Evolutionary conservation across 2,113 vertebrate species (phyloP), one percentile per base, ranked within the genome.

Genomic region (Cyprinus carpio): DNA sequence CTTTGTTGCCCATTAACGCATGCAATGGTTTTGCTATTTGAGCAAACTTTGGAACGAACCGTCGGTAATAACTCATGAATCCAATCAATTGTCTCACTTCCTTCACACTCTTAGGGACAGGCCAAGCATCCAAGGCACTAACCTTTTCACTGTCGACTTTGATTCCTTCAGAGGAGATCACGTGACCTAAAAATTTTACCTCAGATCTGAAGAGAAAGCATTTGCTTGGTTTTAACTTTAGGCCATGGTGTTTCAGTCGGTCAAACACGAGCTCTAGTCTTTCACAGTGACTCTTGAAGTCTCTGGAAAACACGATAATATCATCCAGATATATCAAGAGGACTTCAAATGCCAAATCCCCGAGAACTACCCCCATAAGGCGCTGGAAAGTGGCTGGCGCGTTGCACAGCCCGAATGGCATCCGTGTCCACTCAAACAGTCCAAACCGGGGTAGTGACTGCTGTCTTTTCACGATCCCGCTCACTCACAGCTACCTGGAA

Each of bases 261-360:
- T 27, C 46, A 1, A 75, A 75, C 10, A 75, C 72, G 13, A 25
- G 37, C 15, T 75, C n/a, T 15, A 75, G 25, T n/a, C 43, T 75
- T 13, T 75, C 40, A 75, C 37, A 15, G 43, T 49, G 72, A 12
- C 72, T 49, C 12, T 75, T n/a, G 46, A 49, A 75, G n/a, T 75
- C 72, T 27, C 8, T 75, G 4, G 40, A 75, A n/a, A 75, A 75
- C 4, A 84, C 29, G 10, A n/a, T n/a, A n/a, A 87, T 43, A 25
- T 86, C 81, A n/a, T 85, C 27, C 10, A 88, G 40, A 49, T 65
- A 88, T 20, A 88, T 62, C 29, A 84, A 40, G 11, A 86, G 25
- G 5, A 71, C 16, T 2, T 82, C 62, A 25, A 82, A 60, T 4
- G 49, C 23, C 34, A 76, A 43, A 56, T 87, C 51, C 15, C 77